Evolutionary conservation across 2,797 vertebrate genomes (phyloP), one percentile per base, ranked within the genome.

Genomic region (Euthynnus affinis): DNA sequence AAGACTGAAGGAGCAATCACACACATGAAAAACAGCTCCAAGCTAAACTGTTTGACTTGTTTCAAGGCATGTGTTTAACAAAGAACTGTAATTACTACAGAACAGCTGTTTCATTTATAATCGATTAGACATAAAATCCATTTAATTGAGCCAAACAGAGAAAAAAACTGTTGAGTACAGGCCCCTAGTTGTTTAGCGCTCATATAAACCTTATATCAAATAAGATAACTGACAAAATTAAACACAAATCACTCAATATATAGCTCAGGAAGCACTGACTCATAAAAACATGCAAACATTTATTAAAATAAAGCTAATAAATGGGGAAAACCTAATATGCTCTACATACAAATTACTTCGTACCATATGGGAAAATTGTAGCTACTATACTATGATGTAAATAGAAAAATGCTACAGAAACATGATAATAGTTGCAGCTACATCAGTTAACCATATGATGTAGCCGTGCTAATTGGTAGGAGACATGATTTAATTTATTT

Each of bases 61-160:
- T 68, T 85, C 14, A 49, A 44, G 56, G 49, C 34, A 5, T 55
- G 52, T 60, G 75, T 85, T 87, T 76, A 77, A 74, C 29, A 64
- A 67, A 73, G 32, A 58, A 48, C 71, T 57, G 65, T 73, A 67
- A 82, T 85, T 83, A 80, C 65, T 78, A 42, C 66, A 68, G 37
- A 78, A 15, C 32, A 48, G 59, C 76, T 74, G 48, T 34, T 82
- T 75, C 37, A 81, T 88, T 88, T 87, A 67, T 58, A 81, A 86
- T 76, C 5, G 18, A 83, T 89, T 78, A 76, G 61, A 81, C 52
- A 76, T 82, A 80, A 82, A 81, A 71, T 22, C 22, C 51, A 79
- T 63, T 84, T 48, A 29, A 57, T 61, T 61, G 56, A 81, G 55
- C 60, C 69, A 87, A 84, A 83, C 74, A 60, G 6, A 5, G 53